Evolutionary conservation across 2,888 invertebrate species (phyloP).

Genomic region (Trisateles emortualis): DNA sequence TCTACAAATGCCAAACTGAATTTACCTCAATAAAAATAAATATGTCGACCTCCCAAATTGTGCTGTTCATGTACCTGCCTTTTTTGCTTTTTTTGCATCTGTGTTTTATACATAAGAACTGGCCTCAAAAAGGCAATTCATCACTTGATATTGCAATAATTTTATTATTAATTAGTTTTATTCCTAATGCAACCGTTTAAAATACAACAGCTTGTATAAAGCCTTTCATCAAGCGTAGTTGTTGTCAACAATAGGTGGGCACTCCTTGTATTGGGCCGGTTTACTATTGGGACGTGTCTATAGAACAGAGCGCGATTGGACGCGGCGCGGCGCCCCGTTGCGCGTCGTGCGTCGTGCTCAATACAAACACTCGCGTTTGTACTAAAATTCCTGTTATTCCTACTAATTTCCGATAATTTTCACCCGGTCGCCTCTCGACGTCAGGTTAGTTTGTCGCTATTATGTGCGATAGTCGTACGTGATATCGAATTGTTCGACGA

Average conservation of each 20-base stretch:
- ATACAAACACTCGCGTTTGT: constrained; percentile 22
- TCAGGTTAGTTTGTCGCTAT: constrained; percentile 1
- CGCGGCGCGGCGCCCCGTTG: constrained; percentile 27
- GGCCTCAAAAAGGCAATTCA: no score
- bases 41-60: constrained; percentile 1
- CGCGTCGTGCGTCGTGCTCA: constrained; percentile 19
- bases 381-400: constrained; percentile 19
- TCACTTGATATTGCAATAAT: not conserved
- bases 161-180: not conserved
- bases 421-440: not conserved
- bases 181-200: not conserved
- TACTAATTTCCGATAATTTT: constrained; percentile 5
- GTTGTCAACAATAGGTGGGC: constrained; percentile 23
- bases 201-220: not conserved
- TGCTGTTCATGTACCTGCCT: no score
- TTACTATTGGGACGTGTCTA: constrained; percentile 26
- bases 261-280: constrained; percentile 26
- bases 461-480: not conserved
- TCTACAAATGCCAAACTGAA: not conserved
- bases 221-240: not conserved
- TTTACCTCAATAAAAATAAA: not conserved
- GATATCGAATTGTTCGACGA: not conserved
- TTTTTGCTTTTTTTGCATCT: not conserved
- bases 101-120: no score
- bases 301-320: constrained; percentile 35